Conservation (phyloP, 2,113 vertebrate genomes). For the Nesoenas mayeri region DNA sequence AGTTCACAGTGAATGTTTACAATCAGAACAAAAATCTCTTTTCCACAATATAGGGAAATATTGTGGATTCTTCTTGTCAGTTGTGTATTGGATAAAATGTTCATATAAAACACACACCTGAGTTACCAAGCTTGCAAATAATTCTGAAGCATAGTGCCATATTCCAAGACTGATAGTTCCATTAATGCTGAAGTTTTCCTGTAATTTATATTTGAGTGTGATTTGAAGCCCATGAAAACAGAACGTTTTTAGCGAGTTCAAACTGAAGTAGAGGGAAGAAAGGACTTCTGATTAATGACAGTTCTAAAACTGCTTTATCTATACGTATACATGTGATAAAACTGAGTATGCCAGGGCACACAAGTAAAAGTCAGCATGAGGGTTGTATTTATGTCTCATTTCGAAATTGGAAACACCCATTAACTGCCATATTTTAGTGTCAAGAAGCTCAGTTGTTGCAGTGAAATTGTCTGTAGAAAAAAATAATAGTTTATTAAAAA, state of each 20-base stretch:
- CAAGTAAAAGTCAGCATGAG: neutral
- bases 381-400: neutral
- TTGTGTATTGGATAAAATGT: neutral
- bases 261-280: slow-evolving; percentile 1
- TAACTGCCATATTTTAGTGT: neutral
- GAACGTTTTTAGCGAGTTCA: neutral
- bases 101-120: neutral
- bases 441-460: slow-evolving; percentile 4
- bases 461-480: slow-evolving; percentile 12
- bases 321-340: neutral
- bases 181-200: neutral
- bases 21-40: neutral
- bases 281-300: slow-evolving; percentile 28
- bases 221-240: neutral
- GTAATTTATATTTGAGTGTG: neutral
- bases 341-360: neutral
- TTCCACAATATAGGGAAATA: neutral
- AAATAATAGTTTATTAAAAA: neutral
- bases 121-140: neutral
- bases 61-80: neutral
- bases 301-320: slow-evolving; percentile 32
- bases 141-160: neutral
- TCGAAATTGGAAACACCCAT: neutral
- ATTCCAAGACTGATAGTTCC: neutral
- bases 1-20: neutral